Evolutionary conservation across 2,888 invertebrate genomes (phyloP).

Genomic region (Bellardia pandia): DNA sequence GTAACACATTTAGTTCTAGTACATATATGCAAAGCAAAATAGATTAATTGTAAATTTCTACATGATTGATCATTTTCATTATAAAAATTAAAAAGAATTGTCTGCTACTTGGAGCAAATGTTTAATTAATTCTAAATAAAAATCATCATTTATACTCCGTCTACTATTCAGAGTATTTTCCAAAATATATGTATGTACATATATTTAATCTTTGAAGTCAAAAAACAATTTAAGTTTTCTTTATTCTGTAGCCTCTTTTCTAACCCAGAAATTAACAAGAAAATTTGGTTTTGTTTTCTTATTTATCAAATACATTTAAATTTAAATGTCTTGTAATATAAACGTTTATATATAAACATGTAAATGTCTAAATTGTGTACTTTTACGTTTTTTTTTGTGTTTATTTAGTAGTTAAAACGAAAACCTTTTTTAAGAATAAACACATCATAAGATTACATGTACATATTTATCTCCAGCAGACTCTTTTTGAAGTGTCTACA

Average conservation of each 20-base stretch:
- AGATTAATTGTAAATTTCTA: constrained; percentile 15
- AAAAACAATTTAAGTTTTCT: not conserved
- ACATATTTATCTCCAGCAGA: not conserved
- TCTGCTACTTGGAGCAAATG: not conserved
- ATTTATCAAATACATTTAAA: not conserved
- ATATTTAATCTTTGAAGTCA: constrained; percentile 2
- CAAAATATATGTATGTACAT: no score
- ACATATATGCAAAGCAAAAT: not conserved
- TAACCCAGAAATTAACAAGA: not conserved
- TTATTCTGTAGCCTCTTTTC: not conserved
- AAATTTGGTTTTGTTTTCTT: not conserved
- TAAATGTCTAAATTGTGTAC: not conserved
- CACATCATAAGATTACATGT: constrained; percentile 8
- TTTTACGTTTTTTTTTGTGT: not conserved
- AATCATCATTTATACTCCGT: not conserved
- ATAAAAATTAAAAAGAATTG: not conserved
- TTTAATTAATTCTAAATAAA: not conserved
- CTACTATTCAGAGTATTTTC: not conserved
- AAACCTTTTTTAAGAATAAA: constrained; percentile 1
- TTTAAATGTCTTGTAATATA: not conserved
- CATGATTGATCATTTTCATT: constrained; percentile 14
- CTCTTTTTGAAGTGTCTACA: no score
- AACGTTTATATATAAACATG: not conserved
- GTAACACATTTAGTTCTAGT: not conserved
- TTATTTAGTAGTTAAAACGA: not conserved